Percentiles rank a stretch among this genome's conserved stretches.
phyloP scores from a whole-genome alignment of 2,797 vertebrate species.

The Cynopterus sphinx region DNA sequence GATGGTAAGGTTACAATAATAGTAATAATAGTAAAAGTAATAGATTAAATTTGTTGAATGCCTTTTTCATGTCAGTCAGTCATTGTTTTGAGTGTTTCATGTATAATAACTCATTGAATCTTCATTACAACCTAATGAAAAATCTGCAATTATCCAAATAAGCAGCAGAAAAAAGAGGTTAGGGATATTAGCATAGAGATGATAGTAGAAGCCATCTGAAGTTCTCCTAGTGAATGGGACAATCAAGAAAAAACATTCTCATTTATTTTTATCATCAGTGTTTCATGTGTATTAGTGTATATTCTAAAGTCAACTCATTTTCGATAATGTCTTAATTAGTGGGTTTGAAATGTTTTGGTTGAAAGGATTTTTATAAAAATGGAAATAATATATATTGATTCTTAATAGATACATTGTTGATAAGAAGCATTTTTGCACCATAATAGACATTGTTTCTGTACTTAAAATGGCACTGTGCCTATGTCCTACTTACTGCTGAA shows the following conservation, averaged over 20 bases:
- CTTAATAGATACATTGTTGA: neutral
- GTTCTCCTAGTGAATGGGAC: neutral
- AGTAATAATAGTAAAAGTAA: neutral
- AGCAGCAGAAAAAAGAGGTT: neutral
- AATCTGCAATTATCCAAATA: neutral
- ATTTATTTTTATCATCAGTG: conserved; percentile 10
- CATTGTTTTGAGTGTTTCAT: neutral
- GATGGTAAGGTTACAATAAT: neutral
- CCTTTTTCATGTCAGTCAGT: neutral
- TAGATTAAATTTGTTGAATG: neutral
- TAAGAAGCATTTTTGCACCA: neutral
- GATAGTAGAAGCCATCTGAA: neutral
- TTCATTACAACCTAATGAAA: neutral
- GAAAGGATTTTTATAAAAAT: neutral
- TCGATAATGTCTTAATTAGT: neutral
- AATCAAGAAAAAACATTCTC: neutral
- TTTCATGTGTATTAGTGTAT: neutral
- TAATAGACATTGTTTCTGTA: neutral
- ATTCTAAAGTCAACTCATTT: neutral
- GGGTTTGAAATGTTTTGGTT: neutral
- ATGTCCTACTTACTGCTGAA: neutral
- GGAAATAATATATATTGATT: neutral
- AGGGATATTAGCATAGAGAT: neutral
- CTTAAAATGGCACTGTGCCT: neutral
- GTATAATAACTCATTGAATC: neutral